Percentiles rank a stretch among this genome's conserved stretches.
phyloP scores from a whole-genome alignment of 2,797 vertebrate species.

The Mormyrus hasselquistii region DNA sequence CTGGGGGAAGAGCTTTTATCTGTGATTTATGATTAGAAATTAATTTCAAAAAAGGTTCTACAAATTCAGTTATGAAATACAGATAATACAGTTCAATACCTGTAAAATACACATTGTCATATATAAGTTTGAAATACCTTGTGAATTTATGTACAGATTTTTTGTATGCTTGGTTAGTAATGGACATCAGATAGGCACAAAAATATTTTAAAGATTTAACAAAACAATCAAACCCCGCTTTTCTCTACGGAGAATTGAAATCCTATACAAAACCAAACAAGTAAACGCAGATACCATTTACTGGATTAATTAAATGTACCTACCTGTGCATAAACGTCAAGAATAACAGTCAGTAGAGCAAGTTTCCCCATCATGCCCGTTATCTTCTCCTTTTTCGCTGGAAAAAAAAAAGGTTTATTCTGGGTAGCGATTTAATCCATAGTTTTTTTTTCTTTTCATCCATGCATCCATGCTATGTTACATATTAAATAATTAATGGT shows the following conservation, averaged over 20 bases:
- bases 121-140: not conserved
- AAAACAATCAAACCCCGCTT: not conserved
- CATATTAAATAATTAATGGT: not conserved
- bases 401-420: not conserved
- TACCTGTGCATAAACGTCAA: conserved; percentile 23
- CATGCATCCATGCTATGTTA: not conserved
- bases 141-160: not conserved
- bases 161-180: not conserved
- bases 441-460: not conserved
- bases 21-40: conserved; percentile 27
- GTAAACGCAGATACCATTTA: not conserved
- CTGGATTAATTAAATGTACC: conserved; percentile 19
- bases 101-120: not conserved
- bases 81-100: not conserved
- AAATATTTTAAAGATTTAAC: not conserved
- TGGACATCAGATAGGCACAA: not conserved
- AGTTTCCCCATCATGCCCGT: conserved; percentile 11
- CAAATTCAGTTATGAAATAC: not conserved
- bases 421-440: not conserved
- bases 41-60: not conserved
- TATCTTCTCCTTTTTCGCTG: not conserved
- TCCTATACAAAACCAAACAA: not conserved
- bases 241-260: not conserved
- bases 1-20: conserved; percentile 40
- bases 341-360: conserved; percentile 15